Percentiles rank a stretch among this genome's conserved stretches.
phyloP scores from a whole-genome alignment of 1,140 invertebrate genomes.

The Steinernema feltiae region DNA sequence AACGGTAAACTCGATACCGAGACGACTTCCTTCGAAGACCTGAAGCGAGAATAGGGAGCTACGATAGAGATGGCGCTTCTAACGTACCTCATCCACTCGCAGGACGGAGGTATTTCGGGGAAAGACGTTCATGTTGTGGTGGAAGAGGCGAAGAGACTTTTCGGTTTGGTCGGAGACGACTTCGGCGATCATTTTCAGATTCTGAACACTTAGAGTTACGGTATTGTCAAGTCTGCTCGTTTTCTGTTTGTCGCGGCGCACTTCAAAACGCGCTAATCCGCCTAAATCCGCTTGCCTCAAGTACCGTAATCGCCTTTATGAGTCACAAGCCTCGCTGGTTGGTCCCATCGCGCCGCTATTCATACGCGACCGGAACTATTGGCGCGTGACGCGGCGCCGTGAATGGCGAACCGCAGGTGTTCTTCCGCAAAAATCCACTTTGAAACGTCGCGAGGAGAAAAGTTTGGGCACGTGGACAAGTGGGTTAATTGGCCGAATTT shows the following conservation, averaged over 20 bases:
- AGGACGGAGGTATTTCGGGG: background rate
- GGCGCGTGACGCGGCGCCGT: background rate
- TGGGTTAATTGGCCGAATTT: slow-evolving; percentile 12
- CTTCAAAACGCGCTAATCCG: slow-evolving; percentile 3
- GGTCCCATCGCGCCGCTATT: background rate
- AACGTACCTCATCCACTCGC: background rate
- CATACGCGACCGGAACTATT: background rate
- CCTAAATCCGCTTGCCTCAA: background rate
- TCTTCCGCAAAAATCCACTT: slow-evolving; percentile 3
- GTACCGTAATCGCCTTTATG: background rate
- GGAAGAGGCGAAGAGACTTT: background rate
- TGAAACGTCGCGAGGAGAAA: background rate
- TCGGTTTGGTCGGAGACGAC: background rate
- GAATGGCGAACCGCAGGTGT: background rate
- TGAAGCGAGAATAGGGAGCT: background rate
- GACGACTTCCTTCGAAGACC: background rate
- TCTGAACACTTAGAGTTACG: background rate
- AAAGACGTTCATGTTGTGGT: background rate
- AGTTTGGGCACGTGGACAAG: background rate
- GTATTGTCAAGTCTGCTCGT: background rate
- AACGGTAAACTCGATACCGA: background rate
- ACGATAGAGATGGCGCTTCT: background rate
- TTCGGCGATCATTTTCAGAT: background rate
- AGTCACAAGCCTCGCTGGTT: background rate
- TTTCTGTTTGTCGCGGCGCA: slow-evolving; percentile 7